Conservation (phyloP, 2,113 vertebrate genomes). For the Turdus rufiventris region DNA sequence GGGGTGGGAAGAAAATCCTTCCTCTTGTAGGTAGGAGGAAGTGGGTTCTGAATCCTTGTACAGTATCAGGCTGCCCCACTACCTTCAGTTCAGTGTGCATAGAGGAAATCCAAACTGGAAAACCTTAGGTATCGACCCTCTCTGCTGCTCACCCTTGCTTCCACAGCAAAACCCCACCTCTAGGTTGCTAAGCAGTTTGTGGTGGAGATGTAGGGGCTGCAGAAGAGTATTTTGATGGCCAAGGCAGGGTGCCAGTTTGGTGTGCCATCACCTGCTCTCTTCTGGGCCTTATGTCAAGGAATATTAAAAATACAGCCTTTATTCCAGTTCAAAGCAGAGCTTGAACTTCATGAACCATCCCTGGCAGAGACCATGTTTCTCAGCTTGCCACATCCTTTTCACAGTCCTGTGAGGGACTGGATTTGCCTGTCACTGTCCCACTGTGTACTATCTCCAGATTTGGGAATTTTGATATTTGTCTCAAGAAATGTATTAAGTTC, state of each 20-base stretch:
- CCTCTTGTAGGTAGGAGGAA: background rate
- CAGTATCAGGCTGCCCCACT: too few relatives aligned
- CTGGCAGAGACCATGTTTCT: background rate
- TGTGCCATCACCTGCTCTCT: background rate
- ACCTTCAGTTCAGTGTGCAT: rapidly evolving
- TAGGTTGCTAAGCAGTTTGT: background rate
- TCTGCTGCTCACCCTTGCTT: background rate
- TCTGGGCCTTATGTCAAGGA: background rate
- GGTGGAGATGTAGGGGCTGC: background rate
- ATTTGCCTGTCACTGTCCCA: background rate
- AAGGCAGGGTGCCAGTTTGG: background rate
- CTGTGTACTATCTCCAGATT: too few relatives aligned
- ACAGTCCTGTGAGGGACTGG: background rate
- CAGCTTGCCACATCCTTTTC: background rate
- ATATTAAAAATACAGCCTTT: background rate
- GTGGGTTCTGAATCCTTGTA: background rate
- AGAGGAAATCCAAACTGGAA: rapidly evolving
- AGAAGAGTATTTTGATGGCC: background rate
- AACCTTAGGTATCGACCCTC: background rate
- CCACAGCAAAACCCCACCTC: background rate
- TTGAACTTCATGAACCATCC: background rate
- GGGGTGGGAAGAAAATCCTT: background rate
- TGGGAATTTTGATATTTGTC: background rate
- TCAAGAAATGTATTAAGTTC: background rate
- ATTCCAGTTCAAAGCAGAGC: background rate